Percentiles rank a stretch among this genome's conserved stretches.
These are phyloP conservation scores for Camelus dromedarius DNA, from an alignment of 2,113 vertebrate genomes.

Conservation along the genomic window DNA sequence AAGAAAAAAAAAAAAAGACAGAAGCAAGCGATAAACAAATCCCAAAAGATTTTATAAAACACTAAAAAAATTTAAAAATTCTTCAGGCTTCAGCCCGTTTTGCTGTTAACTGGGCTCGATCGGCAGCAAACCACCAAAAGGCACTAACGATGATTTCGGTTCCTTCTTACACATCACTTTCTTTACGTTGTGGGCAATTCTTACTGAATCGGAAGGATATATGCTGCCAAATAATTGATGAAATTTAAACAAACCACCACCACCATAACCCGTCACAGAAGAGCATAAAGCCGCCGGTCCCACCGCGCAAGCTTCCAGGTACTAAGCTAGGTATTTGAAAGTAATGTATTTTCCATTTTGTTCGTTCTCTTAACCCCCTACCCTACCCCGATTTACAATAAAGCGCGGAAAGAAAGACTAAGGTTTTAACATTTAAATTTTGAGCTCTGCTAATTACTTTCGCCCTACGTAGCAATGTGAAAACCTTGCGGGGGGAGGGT, in stretches of 20 bases:
- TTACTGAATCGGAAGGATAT: conserved; percentile 56
- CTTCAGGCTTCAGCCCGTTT: background rate
- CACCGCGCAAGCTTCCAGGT: conserved; percentile 73
- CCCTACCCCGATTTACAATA: conserved; percentile 59
- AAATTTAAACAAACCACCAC: conserved; percentile 6
- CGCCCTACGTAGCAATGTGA: conserved; percentile 76
- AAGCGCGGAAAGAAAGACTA: conserved; percentile 75
- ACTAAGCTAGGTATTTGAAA: conserved; percentile 79
- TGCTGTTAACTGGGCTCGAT: background rate
- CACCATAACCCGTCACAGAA: background rate
- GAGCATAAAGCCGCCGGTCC: background rate
- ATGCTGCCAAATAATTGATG: conserved; percentile 63
- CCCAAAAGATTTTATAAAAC: background rate
- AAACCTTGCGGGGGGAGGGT: conserved; percentile 82
- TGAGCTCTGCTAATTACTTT: conserved; percentile 82
- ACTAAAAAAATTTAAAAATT: background rate
- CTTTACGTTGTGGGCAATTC: background rate
- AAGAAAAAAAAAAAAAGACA: background rate
- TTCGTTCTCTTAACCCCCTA: background rate
- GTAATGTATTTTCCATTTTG: conserved; percentile 82
- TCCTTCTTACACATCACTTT: background rate
- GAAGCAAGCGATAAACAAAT: background rate
- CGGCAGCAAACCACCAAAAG: background rate
- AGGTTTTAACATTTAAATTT: conserved; percentile 83
- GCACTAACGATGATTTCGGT: background rate